phyloP scores from a whole-genome alignment of 2,888 invertebrate species.

The Drosophila monieri region DNA sequence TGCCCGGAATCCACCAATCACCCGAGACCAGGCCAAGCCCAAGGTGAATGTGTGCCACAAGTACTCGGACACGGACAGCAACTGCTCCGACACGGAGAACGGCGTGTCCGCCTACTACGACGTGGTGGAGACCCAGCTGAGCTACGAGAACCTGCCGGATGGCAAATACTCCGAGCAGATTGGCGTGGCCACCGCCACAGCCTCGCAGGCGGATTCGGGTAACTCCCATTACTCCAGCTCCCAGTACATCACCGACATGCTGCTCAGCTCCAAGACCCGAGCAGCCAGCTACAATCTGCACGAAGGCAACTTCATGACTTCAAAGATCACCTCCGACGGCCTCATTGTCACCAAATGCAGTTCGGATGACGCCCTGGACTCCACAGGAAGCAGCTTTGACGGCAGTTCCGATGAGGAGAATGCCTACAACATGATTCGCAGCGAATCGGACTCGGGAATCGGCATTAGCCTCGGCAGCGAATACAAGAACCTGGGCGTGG shows the following conservation, averaged over 20 bases:
- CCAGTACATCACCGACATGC: slow-evolving; percentile 84
- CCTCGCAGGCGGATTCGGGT: slow-evolving; percentile 49
- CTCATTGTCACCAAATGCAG: slow-evolving; percentile 84
- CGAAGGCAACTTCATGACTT: slow-evolving; percentile 84
- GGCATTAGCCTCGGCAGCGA: slow-evolving; percentile 83
- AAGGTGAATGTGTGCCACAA: slow-evolving; percentile 87
- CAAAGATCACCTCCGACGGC: slow-evolving; percentile 84
- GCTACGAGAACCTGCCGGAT: slow-evolving; percentile 83
- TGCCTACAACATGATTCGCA: slow-evolving; percentile 84
- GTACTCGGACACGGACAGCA: slow-evolving; percentile 86
- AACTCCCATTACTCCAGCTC: slow-evolving; percentile 79
- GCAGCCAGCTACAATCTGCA: slow-evolving; percentile 83
- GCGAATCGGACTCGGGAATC: slow-evolving; percentile 84
- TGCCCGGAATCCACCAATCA: slow-evolving; percentile 87
- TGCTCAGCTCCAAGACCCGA: slow-evolving; percentile 82
- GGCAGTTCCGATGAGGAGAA: slow-evolving; percentile 84
- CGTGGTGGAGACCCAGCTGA: slow-evolving; percentile 82
- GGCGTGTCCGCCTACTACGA: slow-evolving; percentile 84
- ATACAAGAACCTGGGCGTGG: slow-evolving; percentile 67
- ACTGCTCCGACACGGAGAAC: slow-evolving; percentile 86
- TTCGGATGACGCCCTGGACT: slow-evolving; percentile 83
- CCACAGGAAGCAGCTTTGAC: slow-evolving; percentile 84
- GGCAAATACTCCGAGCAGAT: slow-evolving; percentile 79
- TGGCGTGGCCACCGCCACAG: slow-evolving; percentile 60
- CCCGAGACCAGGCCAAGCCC: slow-evolving; percentile 88